Evolutionary conservation across 2,113 vertebrate genomes (phyloP).

Genomic region (Trogon surrucura): DNA sequence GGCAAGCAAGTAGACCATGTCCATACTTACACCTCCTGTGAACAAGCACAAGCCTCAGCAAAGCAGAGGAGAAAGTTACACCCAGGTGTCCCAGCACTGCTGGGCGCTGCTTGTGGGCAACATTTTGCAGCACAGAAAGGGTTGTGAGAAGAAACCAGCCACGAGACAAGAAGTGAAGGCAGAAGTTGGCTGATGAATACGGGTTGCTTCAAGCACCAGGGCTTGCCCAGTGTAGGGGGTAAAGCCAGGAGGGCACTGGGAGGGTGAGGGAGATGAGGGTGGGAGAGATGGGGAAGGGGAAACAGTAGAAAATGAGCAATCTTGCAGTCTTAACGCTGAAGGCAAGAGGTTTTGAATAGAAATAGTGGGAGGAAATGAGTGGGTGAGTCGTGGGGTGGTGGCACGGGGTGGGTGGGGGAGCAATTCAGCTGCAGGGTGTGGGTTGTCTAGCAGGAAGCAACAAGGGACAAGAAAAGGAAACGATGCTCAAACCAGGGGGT

Average conservation of each 20-base stretch:
- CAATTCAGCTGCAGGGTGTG: not conserved
- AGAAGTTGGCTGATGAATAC: not conserved
- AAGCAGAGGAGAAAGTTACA: not conserved
- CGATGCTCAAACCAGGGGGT: rapidly evolving
- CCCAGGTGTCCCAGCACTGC: not conserved
- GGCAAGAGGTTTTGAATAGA: not conserved
- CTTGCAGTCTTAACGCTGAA: not conserved
- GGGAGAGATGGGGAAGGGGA: not conserved
- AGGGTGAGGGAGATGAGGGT: not conserved
- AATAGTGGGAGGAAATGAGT: not conserved
- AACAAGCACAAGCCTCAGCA: not conserved
- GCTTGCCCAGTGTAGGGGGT: not conserved
- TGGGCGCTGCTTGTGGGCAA: not conserved
- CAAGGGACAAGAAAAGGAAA: not conserved
- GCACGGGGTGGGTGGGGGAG: not conserved
- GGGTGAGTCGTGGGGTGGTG: not conserved
- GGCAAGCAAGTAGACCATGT: not conserved
- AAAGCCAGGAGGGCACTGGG: not conserved
- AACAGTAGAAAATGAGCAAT: not conserved
- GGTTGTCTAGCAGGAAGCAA: not conserved
- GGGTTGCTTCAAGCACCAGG: not conserved
- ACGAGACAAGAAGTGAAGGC: not conserved
- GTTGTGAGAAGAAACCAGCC: not conserved
- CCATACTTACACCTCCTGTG: not conserved
- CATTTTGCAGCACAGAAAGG: not conserved